Conservation (phyloP, 35 echinoderm and acorn worm species). For the Heliocidaris erythrogramma region DNA sequence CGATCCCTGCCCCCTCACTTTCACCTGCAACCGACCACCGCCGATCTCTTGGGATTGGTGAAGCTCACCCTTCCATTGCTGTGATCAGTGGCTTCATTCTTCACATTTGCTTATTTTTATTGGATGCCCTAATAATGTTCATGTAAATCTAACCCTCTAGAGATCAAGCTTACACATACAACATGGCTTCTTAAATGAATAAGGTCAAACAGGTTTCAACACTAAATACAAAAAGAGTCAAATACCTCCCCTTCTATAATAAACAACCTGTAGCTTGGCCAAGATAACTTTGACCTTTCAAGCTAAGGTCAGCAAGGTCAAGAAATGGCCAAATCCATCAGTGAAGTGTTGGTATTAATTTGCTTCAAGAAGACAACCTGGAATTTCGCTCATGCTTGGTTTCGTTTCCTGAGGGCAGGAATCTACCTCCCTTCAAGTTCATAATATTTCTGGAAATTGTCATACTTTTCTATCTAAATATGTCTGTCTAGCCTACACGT, state of each 20-base stretch:
- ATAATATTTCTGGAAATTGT: no score
- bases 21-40: background rate
- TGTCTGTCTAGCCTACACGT: no score
- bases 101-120: background rate
- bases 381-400: background rate
- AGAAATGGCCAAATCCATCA: background rate
- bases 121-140: background rate
- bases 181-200: background rate
- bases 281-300: background rate
- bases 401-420: background rate
- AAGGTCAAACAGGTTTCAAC: background rate
- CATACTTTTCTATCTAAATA: no score
- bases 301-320: background rate
- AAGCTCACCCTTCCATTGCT: background rate
- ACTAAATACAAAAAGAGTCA: background rate
- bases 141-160: background rate
- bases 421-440: background rate
- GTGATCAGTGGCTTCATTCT: background rate
- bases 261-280: slow-evolving; percentile 15
- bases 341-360: background rate
- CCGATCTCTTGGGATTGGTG: background rate
- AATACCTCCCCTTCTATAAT: background rate
- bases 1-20: background rate
- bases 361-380: background rate
- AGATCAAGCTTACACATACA: background rate